phyloP scores from a whole-genome alignment of 2,113 vertebrate species.

The Tachycineta bicolor region DNA sequence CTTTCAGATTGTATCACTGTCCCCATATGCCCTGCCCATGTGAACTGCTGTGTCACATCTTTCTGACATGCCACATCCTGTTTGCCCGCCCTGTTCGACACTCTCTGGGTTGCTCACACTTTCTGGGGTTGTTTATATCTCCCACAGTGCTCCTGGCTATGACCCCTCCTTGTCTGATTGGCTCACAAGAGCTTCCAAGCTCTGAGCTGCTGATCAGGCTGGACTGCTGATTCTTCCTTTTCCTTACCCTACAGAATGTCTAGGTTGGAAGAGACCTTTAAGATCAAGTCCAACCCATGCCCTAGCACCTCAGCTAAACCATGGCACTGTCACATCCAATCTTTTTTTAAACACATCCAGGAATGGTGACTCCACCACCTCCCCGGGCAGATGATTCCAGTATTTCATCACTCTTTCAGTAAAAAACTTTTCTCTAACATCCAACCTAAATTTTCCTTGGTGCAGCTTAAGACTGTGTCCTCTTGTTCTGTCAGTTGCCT shows the following conservation, averaged over 20 bases:
- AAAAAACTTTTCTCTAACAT: too few species aligned
- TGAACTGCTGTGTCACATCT: neutral
- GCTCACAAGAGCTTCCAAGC: neutral
- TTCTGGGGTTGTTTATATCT: neutral
- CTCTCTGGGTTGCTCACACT: neutral
- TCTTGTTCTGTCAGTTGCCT: neutral
- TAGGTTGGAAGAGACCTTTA: neutral
- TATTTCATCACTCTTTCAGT: too few species aligned
- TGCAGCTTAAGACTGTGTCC: neutral
- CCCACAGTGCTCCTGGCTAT: neutral
- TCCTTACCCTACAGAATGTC: neutral
- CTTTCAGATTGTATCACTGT: neutral
- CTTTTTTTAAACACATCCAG: too few species aligned
- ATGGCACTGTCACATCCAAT: neutral
- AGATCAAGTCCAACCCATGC: neutral
- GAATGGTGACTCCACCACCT: too few species aligned
- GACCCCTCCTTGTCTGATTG: neutral
- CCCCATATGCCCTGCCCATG: neutral
- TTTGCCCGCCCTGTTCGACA: neutral
- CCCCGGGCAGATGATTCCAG: too few species aligned
- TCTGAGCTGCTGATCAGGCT: neutral
- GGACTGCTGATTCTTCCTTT: neutral
- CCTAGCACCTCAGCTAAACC: neutral
- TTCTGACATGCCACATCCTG: neutral
- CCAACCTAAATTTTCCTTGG: too few species aligned